phyloP scores from a whole-genome alignment of 2,113 vertebrate species.

The Tachycineta bicolor region DNA sequence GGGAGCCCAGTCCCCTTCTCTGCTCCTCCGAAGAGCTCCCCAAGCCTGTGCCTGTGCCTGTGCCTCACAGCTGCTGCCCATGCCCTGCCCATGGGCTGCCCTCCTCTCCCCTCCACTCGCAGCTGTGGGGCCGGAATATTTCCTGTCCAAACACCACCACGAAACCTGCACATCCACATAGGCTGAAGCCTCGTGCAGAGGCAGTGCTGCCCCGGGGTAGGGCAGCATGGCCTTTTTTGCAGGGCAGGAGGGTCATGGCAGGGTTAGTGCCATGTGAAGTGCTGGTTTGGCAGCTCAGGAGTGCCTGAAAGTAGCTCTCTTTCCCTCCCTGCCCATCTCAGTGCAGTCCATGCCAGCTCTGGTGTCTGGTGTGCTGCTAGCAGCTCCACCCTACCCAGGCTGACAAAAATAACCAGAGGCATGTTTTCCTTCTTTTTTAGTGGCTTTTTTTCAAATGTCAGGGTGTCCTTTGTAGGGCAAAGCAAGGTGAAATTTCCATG shows the following conservation, averaged over 20 bases:
- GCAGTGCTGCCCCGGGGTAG: background rate
- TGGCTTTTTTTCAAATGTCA: background rate
- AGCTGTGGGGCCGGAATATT: background rate
- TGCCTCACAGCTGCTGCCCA: background rate
- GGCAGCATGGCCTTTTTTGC: background rate
- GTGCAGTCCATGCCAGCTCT: background rate
- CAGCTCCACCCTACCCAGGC: background rate
- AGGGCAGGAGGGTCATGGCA: background rate
- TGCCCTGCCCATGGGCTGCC: background rate
- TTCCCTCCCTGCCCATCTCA: background rate
- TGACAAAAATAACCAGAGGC: background rate
- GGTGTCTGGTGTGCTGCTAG: background rate
- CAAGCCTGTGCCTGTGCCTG: fast-evolving
- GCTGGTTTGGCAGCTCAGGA: background rate
- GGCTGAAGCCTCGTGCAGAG: fast-evolving
- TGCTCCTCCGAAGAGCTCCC: background rate
- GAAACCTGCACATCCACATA: fast-evolving
- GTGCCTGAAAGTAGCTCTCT: background rate
- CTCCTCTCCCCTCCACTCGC: background rate
- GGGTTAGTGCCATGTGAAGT: background rate
- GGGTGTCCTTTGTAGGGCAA: background rate
- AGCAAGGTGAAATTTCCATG: background rate
- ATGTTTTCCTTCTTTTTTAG: background rate
- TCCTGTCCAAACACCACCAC: fast-evolving
- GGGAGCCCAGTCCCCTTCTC: fast-evolving